Conservation (phyloP, 1,140 invertebrate species). For the Polypedilum vanderplanki region DNA sequence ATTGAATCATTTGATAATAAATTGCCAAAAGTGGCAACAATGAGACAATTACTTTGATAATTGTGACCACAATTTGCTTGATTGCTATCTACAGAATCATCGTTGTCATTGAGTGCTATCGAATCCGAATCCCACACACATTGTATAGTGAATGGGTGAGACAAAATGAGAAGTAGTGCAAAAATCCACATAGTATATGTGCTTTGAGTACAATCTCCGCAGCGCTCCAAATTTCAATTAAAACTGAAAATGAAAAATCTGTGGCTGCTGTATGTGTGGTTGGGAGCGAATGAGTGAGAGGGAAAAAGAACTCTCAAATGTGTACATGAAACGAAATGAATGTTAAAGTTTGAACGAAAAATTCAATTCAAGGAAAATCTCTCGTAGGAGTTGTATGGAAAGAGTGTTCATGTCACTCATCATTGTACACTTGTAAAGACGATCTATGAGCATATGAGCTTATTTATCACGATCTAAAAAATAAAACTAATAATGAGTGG, state of each 20-base stretch:
- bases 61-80: slow-evolving; percentile 25
- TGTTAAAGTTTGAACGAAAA: no score
- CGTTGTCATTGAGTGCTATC: neutral
- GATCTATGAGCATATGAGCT: no score
- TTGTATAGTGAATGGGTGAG: no score
- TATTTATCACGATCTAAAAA: no score
- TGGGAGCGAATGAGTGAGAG: neutral
- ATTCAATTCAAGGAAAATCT: no score
- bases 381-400: no score
- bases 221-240: slow-evolving; percentile 17
- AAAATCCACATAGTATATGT: neutral
- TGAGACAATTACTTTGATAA: slow-evolving; percentile 10
- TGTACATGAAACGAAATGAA: no score
- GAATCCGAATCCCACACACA: no score
- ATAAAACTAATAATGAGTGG: no score
- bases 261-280: neutral
- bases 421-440: no score
- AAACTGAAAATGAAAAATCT: slow-evolving; percentile 24
- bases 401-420: no score
- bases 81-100: neutral
- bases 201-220: neutral
- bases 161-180: neutral
- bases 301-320: neutral
- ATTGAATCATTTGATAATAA: neutral
- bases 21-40: slow-evolving; percentile 20